Percentiles rank a stretch among this genome's conserved stretches.
Evolutionary conservation across 1,140 invertebrate species (phyloP).

Genomic region (Drosophila santomea): DNA sequence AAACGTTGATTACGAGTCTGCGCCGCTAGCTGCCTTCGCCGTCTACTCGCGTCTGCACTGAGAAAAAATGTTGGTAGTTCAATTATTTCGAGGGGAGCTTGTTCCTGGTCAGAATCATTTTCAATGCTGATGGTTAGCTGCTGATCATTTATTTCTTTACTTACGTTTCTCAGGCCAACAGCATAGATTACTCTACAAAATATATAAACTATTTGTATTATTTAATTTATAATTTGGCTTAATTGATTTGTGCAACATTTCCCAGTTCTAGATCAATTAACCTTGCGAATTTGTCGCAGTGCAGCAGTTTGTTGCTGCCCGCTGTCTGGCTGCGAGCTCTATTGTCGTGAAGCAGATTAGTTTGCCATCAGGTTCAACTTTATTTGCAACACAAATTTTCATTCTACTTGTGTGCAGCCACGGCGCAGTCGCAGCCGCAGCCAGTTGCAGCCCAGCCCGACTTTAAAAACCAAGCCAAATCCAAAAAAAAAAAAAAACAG

Average conservation of each 20-base stretch:
- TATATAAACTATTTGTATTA: too few species aligned
- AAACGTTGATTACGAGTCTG: constrained; percentile 78
- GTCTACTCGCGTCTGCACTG: constrained; percentile 21
- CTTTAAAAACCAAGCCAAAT: constrained; percentile 21
- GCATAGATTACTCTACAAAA: too few species aligned
- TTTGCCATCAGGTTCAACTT: constrained; percentile 83
- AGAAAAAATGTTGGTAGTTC: background rate
- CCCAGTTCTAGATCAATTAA: background rate
- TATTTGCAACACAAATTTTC: constrained; percentile 83
- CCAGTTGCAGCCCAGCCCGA: constrained; percentile 35
- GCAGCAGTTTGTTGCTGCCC: constrained; percentile 44
- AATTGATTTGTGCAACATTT: background rate
- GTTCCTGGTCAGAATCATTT: too few species aligned
- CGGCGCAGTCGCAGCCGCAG: constrained; percentile 44
- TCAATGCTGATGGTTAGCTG: too few species aligned
- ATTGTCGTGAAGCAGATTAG: constrained; percentile 83
- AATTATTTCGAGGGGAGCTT: background rate
- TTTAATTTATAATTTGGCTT: too few species aligned
- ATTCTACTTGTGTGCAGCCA: constrained; percentile 75
- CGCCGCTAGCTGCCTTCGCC: constrained; percentile 48
- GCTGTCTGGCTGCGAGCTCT: constrained; percentile 62
- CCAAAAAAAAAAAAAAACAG: constrained; percentile 28
- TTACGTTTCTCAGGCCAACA: too few species aligned
- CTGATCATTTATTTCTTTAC: too few species aligned
- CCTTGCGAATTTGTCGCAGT: background rate